Evolutionary conservation across 2,888 invertebrate species (phyloP), one percentile per base, ranked within the genome.

Genomic region (Notodonta ziczac): DNA sequence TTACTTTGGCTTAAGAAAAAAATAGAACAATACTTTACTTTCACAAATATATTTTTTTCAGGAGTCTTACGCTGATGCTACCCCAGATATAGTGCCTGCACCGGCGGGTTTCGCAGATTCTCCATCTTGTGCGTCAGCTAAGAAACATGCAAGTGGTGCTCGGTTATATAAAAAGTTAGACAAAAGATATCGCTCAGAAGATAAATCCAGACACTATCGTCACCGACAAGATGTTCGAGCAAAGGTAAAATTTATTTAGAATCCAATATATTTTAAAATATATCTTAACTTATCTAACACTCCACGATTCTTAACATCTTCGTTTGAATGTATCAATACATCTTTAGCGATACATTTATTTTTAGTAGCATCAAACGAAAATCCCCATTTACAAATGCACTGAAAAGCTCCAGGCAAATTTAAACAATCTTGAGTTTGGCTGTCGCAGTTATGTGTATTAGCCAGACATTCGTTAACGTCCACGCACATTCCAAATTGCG

Each of bases 71-170:
- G 90, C 89, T 44, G 94, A 94, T 72, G 94, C 94, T 44, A 90
- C 90, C 7, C 93, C 93, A 44, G 97, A 97, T 78, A 97, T 98
- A 73, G 97, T 98, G 2, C 97, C 97, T 79, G 98, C 98, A 0
- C 98, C 98, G 2, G 97, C 97, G 14, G 97, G 97, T 53, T 98
- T 98, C 83, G 98, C 97, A 8, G 98, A 98, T 85, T 97, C 97
- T 0, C 98, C 98, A 6, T 91, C 88, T 32, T 93, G 95, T 77
- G 67, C 76, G 4, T 80, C 83, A 16, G 78, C 83, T 9, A 93
- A 90, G 72, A 91, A 91, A 62, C 82, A 86, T 24, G 78, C 88
- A 5, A 92, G 74, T 62, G 94, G 94, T 61, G 95, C 94, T 56
- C 93, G 95, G 39, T 86, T 97, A 39, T 97, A 97, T 83, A 97